phyloP scores from a whole-genome alignment of 2,888 invertebrate species.

The Eilema caniola region DNA sequence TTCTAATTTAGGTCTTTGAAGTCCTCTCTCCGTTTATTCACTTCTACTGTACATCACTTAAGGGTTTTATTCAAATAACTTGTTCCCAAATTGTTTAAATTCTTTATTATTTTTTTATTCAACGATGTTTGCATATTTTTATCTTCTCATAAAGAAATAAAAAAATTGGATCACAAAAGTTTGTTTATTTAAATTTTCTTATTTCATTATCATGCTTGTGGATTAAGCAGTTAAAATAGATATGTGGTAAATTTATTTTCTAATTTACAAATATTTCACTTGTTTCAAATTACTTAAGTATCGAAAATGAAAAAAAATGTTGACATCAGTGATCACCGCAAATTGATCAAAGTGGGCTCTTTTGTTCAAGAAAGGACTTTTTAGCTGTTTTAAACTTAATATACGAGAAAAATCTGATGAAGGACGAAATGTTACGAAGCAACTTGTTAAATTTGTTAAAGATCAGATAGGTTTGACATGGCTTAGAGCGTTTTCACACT shows the following conservation, averaged over 20 bases:
- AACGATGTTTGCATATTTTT: neutral
- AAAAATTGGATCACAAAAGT: neutral
- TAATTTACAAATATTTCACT: neutral
- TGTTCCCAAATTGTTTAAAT: conserved; percentile 27
- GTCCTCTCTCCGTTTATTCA: conserved; percentile 28
- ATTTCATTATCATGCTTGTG: neutral
- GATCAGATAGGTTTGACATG: conserved; percentile 16
- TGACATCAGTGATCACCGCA: neutral
- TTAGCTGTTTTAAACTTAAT: neutral
- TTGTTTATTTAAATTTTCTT: neutral
- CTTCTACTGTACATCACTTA: conserved; percentile 30
- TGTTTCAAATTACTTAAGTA: neutral
- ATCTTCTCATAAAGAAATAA: neutral
- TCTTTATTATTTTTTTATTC: neutral
- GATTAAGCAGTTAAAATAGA: neutral
- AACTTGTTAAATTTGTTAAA: conserved; percentile 34
- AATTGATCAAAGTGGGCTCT: neutral
- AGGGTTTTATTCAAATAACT: conserved; percentile 43
- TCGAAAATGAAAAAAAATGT: neutral
- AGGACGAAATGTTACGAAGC: conserved; percentile 28
- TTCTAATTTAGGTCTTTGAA: conserved; percentile 37
- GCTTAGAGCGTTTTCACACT: too few species aligned
- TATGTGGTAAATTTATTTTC: neutral
- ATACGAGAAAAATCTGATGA: conserved; percentile 39
- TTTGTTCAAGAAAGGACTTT: neutral